Evolutionary conservation across 2,888 invertebrate genomes (phyloP), one percentile per base, ranked within the genome.

Genomic region (Ophioninae sp.): DNA sequence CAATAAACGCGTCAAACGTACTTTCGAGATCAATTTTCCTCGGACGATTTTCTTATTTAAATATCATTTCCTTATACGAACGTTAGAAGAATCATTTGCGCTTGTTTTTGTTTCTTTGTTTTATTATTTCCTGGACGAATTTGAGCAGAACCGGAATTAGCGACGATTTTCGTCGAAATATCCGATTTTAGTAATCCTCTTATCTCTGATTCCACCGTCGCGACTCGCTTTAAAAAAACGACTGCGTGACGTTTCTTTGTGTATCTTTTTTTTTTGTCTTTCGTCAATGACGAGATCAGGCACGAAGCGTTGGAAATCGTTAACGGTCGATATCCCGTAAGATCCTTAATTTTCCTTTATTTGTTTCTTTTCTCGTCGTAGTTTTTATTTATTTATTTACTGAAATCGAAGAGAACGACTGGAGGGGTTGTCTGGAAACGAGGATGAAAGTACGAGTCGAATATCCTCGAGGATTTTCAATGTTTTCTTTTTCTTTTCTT

Each of bases 131-230:
- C 78, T 79, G 81, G 81, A 81, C 75, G 79, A 81, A 79, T 79
- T 84, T 81, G 84, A 84, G 84, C 81, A 81, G 73, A 74, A 80
- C 67, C 75, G 70, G 79, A 79, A 62, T 74, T 62, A 61, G 39
- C 17, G 13, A 50, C 17, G 39, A 79, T 68, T 70, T 81, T 21
- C 41, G 20, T 41, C 67, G 23, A 57, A 21, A 21, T 59, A n/a
- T 61, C 65, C 76, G 64, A 74, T 61, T 72, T 68, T 64, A 37
- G 65, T 62, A 72, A 57, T 44, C 30, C 8, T 3, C 8, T 64
- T 50, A 20, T n/a, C 64, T n/a, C 57, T 68, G 21, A 13, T 69
- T 68, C 37, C 37, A 7, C 57, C 64, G 8, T 20, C 23, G 61
- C 67, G 68, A 70, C 59, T 81, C 75, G 75, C 77, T 74, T n/a